A percentile compares a stretch with the other conserved stretches of the same genome.
phyloP scores from a whole-genome alignment of 2,113 vertebrate species.

The Syngnathus floridae region DNA sequence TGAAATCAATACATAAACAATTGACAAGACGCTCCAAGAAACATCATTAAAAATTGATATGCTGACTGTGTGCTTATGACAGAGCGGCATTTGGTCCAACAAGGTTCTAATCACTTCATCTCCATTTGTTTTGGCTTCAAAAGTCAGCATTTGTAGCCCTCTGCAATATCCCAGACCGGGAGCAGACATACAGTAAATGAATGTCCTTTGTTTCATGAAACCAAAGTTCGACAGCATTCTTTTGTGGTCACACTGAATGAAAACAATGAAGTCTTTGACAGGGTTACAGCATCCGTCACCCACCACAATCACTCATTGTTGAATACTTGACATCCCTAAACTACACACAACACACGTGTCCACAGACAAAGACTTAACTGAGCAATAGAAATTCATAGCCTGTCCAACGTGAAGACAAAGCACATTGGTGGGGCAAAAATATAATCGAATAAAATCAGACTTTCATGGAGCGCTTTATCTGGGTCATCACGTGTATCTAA shows the following conservation, averaged over 20 bases:
- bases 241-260: slow-evolving; percentile 19
- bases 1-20: slow-evolving; percentile 5
- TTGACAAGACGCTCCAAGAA: background rate
- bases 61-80: slow-evolving; percentile 12
- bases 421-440: too few species aligned
- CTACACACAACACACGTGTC: background rate
- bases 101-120: slow-evolving; percentile 15
- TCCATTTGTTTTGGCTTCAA: background rate
- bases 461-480: background rate
- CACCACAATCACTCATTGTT: slow-evolving; percentile 44
- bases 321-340: slow-evolving; percentile 11
- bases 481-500: background rate
- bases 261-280: slow-evolving; percentile 59
- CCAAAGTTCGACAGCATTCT: slow-evolving; percentile 7
- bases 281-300: slow-evolving; percentile 43
- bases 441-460: background rate
- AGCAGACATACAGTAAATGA: slow-evolving; percentile 3
- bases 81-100: slow-evolving; percentile 24
- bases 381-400: background rate
- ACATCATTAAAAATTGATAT: slow-evolving; percentile 51
- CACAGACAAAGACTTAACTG: background rate
- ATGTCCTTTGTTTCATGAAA: background rate
- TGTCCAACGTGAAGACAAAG: too few species aligned
- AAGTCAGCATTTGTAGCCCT: slow-evolving; percentile 4
- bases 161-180: slow-evolving; percentile 1